A percentile compares a stretch with the other conserved stretches of the same genome.
These are phyloP conservation scores for Todus mexicanus DNA, from an alignment of 2,797 vertebrate species.

Conservation along the genomic window DNA sequence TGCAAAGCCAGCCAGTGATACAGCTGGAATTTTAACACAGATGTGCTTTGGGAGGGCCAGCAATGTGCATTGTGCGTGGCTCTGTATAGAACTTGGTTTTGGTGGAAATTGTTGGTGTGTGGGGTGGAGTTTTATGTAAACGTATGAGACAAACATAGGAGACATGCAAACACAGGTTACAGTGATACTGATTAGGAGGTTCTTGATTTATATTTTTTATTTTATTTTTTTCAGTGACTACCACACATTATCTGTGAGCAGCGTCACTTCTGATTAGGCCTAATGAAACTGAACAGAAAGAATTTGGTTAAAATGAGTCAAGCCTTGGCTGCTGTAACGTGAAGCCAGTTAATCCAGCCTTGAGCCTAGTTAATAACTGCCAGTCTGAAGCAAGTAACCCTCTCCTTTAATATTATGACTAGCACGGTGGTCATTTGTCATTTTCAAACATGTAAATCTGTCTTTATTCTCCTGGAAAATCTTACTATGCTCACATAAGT, in stretches of 20 bases:
- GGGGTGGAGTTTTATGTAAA: neutral
- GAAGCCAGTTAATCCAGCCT: neutral
- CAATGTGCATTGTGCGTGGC: neutral
- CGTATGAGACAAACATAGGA: neutral
- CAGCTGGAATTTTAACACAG: neutral
- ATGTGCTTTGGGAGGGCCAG: neutral
- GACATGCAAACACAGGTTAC: neutral
- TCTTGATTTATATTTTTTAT: neutral
- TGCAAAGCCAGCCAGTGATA: neutral
- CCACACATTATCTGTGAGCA: neutral
- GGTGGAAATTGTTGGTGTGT: neutral
- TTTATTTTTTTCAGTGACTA: neutral
- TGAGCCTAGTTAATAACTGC: neutral
- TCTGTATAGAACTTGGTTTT: neutral
- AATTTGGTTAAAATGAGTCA: constrained; percentile 13
- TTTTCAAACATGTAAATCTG: neutral
- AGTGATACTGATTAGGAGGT: neutral
- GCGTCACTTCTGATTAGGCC: neutral
- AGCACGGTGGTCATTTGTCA: fast-evolving
- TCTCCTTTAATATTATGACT: neutral
- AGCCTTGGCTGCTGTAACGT: neutral
- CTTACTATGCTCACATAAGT: neutral
- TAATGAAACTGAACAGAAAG: constrained; percentile 27
- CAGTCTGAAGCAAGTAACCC: neutral
- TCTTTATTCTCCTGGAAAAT: neutral